A percentile compares a stretch with the other conserved stretches of the same genome.
These are phyloP conservation scores for Coleophora flavipennella DNA, from an alignment of 2,888 invertebrate genomes.

Conservation along the genomic window DNA sequence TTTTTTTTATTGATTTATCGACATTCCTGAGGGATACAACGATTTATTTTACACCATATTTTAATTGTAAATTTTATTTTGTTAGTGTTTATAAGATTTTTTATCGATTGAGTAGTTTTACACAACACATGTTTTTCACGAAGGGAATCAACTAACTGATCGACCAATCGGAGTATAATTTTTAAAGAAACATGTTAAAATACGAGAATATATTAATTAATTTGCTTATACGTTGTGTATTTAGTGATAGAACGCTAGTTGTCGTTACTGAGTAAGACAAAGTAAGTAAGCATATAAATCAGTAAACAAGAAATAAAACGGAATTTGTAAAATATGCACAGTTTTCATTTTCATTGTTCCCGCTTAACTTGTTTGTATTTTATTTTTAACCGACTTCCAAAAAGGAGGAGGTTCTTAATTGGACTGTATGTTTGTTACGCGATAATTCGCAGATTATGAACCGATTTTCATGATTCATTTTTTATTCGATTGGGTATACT, in stretches of 20 bases:
- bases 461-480: no score
- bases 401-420: no score
- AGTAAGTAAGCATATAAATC: slow-evolving; percentile 52
- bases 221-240: slow-evolving; percentile 23
- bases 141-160: slow-evolving; percentile 7
- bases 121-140: slow-evolving; percentile 26
- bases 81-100: slow-evolving; percentile 47
- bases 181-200: neutral
- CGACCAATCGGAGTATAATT: slow-evolving; percentile 4
- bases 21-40: slow-evolving; percentile 57
- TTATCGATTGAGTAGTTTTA: slow-evolving; percentile 24
- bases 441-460: no score
- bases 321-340: slow-evolving; percentile 50
- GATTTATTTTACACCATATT: slow-evolving; percentile 52
- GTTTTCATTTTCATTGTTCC: no score
- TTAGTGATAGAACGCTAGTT: slow-evolving; percentile 44
- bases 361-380: no score
- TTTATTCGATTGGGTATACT: no score
- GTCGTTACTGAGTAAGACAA: slow-evolving; percentile 26
- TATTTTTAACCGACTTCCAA: no score
- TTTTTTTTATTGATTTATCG: slow-evolving; percentile 38
- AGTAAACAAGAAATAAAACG: slow-evolving; percentile 36
- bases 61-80: slow-evolving; percentile 63
- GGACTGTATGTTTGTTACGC: no score
- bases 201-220: slow-evolving; percentile 1